phyloP scores from a whole-genome alignment of 2,888 invertebrate genomes.

The Euzetes globulus region DNA sequence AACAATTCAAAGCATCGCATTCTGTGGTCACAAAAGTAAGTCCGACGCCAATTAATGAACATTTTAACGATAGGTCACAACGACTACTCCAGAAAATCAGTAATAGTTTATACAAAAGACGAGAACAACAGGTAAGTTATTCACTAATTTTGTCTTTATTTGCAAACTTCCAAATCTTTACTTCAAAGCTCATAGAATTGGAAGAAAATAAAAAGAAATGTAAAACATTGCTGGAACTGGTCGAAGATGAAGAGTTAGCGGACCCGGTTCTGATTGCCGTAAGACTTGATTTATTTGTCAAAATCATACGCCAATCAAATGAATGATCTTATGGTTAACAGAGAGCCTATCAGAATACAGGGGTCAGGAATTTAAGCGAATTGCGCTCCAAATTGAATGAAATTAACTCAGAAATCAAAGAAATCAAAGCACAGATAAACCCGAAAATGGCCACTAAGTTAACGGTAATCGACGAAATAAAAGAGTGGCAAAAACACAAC shows the following conservation, averaged over 20 bases:
- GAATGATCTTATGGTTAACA: neutral
- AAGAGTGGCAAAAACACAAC: neutral
- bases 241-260: constrained; percentile 12
- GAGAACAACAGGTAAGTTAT: constrained; percentile 5
- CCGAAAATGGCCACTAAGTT: neutral
- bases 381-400: neutral
- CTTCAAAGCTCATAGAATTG: neutral
- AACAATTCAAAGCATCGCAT: constrained; percentile 3
- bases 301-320: too few relatives aligned
- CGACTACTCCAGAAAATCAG: neutral
- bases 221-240: neutral
- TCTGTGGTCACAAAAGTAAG: neutral
- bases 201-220: neutral
- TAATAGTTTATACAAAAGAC: neutral
- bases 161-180: neutral
- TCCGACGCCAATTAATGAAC: neutral
- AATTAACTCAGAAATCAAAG: neutral
- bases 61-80: neutral
- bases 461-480: constrained; percentile 12
- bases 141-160: neutral
- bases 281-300: too few relatives aligned
- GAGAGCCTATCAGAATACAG: constrained; percentile 12
- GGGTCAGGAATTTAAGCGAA: constrained; percentile 2
- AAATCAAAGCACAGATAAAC: neutral
- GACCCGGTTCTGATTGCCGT: constrained; percentile 15